Evolutionary conservation across 37 sponge, comb jelly and placozoan genomes (phyloP).

Genomic region (Ianthella basta): DNA sequence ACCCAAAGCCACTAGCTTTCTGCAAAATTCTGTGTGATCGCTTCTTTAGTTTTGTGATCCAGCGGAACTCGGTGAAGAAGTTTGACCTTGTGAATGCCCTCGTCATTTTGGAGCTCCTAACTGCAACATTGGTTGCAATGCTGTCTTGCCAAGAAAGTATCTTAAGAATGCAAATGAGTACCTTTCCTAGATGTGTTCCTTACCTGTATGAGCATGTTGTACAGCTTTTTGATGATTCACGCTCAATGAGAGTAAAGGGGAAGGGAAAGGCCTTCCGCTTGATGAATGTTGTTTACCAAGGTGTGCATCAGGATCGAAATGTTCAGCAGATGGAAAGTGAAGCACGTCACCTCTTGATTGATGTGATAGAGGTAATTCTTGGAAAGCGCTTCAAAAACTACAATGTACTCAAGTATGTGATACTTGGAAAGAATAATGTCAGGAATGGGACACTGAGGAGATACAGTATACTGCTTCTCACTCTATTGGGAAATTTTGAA

Average conservation of each 20-base stretch:
- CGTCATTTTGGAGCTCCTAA: neutral
- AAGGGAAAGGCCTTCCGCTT: neutral
- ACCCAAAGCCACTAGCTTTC: slow-evolving; percentile 3
- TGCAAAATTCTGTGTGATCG: slow-evolving; percentile 8
- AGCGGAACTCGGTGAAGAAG: neutral
- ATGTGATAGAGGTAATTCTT: neutral
- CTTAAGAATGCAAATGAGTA: neutral
- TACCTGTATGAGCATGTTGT: slow-evolving; percentile 28
- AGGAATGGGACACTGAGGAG: slow-evolving; percentile 28
- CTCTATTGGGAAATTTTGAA: slow-evolving; percentile 55
- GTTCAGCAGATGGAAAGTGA: neutral
- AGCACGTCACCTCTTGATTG: neutral
- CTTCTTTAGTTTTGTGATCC: neutral
- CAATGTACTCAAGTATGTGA: slow-evolving; percentile 45
- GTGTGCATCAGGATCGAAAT: neutral
- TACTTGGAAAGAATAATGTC: neutral
- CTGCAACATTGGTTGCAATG: neutral
- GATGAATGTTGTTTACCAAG: neutral
- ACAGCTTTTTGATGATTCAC: slow-evolving; percentile 52
- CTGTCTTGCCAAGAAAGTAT: neutral
- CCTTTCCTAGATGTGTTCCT: slow-evolving; percentile 21
- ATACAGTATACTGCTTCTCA: slow-evolving; percentile 44
- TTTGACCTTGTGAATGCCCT: neutral
- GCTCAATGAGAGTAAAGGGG: neutral
- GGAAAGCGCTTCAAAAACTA: slow-evolving; percentile 10